Conservation (phyloP, 2,888 invertebrate genomes). For the Diplolepis rosae region DNA sequence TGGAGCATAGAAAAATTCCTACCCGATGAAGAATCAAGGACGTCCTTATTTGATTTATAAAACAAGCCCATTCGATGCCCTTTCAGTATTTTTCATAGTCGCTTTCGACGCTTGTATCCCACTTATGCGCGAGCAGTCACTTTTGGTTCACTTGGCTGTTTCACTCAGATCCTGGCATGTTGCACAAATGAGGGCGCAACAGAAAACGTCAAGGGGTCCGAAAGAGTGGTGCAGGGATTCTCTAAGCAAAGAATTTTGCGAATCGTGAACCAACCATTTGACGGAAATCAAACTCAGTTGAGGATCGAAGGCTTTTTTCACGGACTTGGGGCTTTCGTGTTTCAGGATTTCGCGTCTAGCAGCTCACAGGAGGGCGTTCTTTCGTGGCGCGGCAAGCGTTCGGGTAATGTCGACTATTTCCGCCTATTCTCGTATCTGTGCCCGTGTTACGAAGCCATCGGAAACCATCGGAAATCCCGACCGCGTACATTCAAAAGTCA, state of each 20-base stretch:
- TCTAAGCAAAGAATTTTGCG: not conserved
- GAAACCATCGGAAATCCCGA: conserved; percentile 29
- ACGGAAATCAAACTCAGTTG: conserved; percentile 15
- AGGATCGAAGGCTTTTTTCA: conserved; percentile 15
- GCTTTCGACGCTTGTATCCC: conserved; percentile 26
- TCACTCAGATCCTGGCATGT: conserved; percentile 25
- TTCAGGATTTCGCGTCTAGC: conserved; percentile 63
- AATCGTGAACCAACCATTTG: not conserved
- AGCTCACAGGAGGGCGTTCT: conserved; percentile 63
- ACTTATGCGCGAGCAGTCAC: conserved; percentile 16
- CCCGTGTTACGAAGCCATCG: conserved; percentile 33
- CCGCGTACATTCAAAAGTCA: conserved; percentile 38
- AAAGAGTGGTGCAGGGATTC: not conserved
- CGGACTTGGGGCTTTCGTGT: conserved; percentile 59
- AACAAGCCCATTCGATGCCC: not conserved
- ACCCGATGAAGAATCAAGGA: conserved; percentile 3
- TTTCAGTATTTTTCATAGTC: conserved; percentile 27
- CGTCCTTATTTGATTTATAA: not conserved
- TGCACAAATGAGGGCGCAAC: conserved; percentile 6
- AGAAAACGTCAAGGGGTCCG: not conserved
- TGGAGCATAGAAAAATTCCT: conserved; percentile 36
- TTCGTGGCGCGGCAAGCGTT: conserved; percentile 68
- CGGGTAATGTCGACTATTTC: conserved; percentile 52
- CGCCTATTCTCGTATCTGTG: conserved; percentile 50
- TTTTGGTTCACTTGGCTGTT: conserved; percentile 18